A percentile compares a stretch with the other conserved stretches of the same genome.
These are phyloP conservation scores for Parauchenoglanis ngamensis DNA, from an alignment of 2,797 vertebrate species.

Conservation along the genomic window DNA sequence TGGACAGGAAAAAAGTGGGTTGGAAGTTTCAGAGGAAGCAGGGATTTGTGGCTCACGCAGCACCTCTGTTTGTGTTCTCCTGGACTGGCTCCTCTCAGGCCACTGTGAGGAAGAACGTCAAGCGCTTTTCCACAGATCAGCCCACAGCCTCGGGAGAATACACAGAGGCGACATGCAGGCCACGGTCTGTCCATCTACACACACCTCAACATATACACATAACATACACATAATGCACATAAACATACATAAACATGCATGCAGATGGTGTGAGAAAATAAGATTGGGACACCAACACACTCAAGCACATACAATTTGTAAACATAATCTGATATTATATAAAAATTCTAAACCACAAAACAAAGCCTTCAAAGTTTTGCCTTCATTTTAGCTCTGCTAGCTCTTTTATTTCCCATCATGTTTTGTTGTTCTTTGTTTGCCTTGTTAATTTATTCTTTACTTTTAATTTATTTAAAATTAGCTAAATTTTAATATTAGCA, in stretches of 20 bases:
- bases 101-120: constrained; percentile 77
- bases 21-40: constrained; percentile 91
- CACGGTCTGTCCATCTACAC: constrained; percentile 58
- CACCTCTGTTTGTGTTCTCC: constrained; percentile 85
- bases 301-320: neutral
- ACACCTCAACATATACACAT: constrained; percentile 32
- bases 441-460: neutral
- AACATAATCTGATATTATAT: neutral
- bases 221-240: constrained; percentile 10
- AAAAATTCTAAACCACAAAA: constrained; percentile 8
- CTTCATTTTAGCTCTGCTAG: neutral
- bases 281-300: neutral
- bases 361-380: neutral
- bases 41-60: constrained; percentile 83
- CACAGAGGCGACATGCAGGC: constrained; percentile 70
- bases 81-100: constrained; percentile 70
- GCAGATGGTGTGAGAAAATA: constrained; percentile 1
- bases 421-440: neutral
- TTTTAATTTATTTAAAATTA: neutral
- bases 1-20: constrained; percentile 85
- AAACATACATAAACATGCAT: constrained; percentile 29
- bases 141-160: constrained; percentile 65
- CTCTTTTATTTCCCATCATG: neutral
- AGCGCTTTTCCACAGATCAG: constrained; percentile 75
- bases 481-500: neutral